Percentiles rank a stretch among this genome's conserved stretches.
Evolutionary conservation across 1,140 invertebrate species (phyloP).

Genomic region (Drosophila sechellia): DNA sequence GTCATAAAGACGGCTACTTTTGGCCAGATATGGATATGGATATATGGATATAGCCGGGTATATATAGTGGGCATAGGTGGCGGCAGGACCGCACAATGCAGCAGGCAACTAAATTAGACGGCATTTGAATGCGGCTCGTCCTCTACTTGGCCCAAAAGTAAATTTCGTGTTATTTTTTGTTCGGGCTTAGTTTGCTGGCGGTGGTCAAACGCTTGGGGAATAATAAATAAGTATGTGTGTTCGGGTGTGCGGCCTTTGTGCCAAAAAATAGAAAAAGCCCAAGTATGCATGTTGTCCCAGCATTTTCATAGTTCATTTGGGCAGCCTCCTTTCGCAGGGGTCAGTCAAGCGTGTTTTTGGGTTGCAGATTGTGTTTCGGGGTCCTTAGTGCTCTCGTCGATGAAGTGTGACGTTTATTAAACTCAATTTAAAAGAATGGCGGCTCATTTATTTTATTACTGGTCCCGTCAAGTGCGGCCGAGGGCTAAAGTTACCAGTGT

Average conservation of each 20-base stretch:
- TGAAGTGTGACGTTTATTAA: slow-evolving; percentile 83
- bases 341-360: slow-evolving; percentile 61
- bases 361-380: slow-evolving; percentile 24
- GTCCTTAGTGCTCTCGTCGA: slow-evolving; percentile 72
- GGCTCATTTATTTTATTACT: slow-evolving; percentile 83
- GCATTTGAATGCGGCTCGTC: slow-evolving; percentile 74
- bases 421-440: slow-evolving; percentile 83
- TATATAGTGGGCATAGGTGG: not conserved
- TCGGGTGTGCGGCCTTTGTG: slow-evolving; percentile 36
- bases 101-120: slow-evolving; percentile 77
- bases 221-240: slow-evolving; percentile 73
- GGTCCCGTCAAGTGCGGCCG: slow-evolving; percentile 61
- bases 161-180: slow-evolving; percentile 22
- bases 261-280: slow-evolving; percentile 24
- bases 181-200: slow-evolving; percentile 57
- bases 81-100: slow-evolving; percentile 53
- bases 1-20: slow-evolving; percentile 69
- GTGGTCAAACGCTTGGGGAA: slow-evolving; percentile 80
- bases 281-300: slow-evolving; percentile 70
- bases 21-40: slow-evolving; percentile 26
- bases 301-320: slow-evolving; percentile 82
- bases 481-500: slow-evolving; percentile 71
- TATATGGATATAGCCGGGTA: slow-evolving; percentile 11
- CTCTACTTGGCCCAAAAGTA: slow-evolving; percentile 33
- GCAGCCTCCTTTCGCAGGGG: slow-evolving; percentile 42